Evolutionary conservation across 2,113 vertebrate species (phyloP).

Genomic region (Peromyscus maniculatus): DNA sequence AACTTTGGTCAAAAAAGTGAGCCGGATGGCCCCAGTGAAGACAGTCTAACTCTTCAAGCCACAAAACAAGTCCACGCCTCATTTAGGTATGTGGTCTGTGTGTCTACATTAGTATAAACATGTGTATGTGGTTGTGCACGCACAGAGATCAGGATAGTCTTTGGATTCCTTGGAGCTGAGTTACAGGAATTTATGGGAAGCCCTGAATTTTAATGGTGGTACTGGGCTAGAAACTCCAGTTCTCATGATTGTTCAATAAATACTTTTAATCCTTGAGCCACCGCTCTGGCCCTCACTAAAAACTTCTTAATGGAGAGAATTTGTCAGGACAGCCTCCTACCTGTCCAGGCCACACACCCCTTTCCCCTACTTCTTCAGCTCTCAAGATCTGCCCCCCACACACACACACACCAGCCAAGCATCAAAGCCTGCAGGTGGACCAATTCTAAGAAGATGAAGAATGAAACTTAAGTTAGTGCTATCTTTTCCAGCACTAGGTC

Average conservation of each 20-base stretch:
- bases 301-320: background rate
- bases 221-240: background rate
- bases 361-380: background rate
- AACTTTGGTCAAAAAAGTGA: background rate
- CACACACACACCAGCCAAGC: background rate
- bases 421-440: background rate
- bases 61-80: background rate
- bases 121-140: background rate
- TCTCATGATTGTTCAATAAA: background rate
- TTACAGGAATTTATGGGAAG: background rate
- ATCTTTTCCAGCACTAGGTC: background rate
- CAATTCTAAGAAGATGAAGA: background rate
- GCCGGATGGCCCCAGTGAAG: background rate
- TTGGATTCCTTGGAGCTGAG: background rate
- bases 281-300: background rate
- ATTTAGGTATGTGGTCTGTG: background rate
- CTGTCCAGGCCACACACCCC: background rate
- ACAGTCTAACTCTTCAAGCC: background rate
- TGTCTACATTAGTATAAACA: background rate
- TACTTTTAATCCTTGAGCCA: background rate
- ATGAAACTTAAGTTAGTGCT: background rate
- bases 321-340: background rate
- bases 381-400: background rate
- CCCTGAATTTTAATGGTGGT: too few species aligned
- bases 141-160: background rate